phyloP scores from a whole-genome alignment of 2,113 vertebrate genomes.

The Corythoichthys haematopterus region DNA sequence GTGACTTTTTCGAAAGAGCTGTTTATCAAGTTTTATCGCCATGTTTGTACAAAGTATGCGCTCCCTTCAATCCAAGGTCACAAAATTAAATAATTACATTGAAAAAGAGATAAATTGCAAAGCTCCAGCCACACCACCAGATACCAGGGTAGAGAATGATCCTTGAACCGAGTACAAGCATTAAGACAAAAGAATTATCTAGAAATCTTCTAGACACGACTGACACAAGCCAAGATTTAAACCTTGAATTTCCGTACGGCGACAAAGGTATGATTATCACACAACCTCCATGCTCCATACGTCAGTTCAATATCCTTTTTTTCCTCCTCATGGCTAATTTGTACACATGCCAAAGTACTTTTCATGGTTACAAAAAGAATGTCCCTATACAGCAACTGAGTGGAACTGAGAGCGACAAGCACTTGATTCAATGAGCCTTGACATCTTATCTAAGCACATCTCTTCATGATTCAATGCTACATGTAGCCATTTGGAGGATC shows the following conservation, averaged over 20 bases:
- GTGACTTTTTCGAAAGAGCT: not conserved
- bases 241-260: too few relatives aligned
- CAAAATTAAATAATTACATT: not conserved
- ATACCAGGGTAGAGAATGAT: not conserved
- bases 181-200: not conserved
- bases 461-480: not conserved
- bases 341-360: not conserved
- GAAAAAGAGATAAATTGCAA: not conserved
- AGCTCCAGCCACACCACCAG: not conserved
- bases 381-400: not conserved
- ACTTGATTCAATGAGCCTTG: not conserved
- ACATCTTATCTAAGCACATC: not conserved
- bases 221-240: not conserved
- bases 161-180: not conserved
- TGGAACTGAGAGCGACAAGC: not conserved
- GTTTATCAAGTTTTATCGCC: constrained; percentile 1
- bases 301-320: too few relatives aligned
- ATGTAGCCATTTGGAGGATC: not conserved
- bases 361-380: not conserved
- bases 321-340: not conserved
- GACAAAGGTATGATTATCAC: too few relatives aligned
- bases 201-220: not conserved
- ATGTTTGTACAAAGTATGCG: not conserved
- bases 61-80: not conserved
- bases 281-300: too few relatives aligned